Percentiles rank a stretch among this genome's conserved stretches.
Conservation (phyloP, 2,113 vertebrate species). For the Morone chrysops region DNA sequence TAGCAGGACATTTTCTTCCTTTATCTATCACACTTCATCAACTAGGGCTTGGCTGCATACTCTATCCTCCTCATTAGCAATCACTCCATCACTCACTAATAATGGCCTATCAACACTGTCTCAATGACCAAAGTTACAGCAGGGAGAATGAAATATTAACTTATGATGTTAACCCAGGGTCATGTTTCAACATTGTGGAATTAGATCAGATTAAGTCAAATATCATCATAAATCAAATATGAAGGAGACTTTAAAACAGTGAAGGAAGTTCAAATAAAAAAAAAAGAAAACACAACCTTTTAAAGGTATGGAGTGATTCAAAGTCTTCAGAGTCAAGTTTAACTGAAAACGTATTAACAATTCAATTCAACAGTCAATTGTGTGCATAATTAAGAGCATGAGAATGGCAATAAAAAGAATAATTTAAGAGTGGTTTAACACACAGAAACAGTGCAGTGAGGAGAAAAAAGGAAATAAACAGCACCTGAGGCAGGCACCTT, state of each 20-base stretch:
- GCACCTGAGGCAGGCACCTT: slow-evolving; percentile 55
- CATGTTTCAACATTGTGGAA: slow-evolving; percentile 63
- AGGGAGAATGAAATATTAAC: slow-evolving; percentile 83
- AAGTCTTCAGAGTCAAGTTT: slow-evolving; percentile 22
- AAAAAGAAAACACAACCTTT: slow-evolving; percentile 25
- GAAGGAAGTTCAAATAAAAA: slow-evolving; percentile 29
- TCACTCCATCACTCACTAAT: slow-evolving; percentile 83
- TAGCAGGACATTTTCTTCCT: slow-evolving; percentile 76
- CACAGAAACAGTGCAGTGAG: slow-evolving; percentile 11
- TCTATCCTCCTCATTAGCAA: slow-evolving; percentile 78
- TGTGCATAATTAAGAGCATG: background rate
- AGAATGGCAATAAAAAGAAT: slow-evolving; percentile 24
- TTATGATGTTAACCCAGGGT: slow-evolving; percentile 72
- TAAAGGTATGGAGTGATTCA: slow-evolving; percentile 17
- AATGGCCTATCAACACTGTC: slow-evolving; percentile 82
- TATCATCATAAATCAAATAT: slow-evolving; percentile 54
- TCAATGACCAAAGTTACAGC: slow-evolving; percentile 77
- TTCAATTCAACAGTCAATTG: background rate
- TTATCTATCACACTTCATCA: slow-evolving; percentile 85
- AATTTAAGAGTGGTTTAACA: slow-evolving; percentile 42
- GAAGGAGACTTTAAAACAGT: slow-evolving; percentile 28
- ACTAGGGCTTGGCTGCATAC: slow-evolving; percentile 64
- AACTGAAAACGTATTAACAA: slow-evolving; percentile 11
- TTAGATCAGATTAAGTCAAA: slow-evolving; percentile 67
- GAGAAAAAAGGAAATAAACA: slow-evolving; percentile 47